Evolutionary conservation across 2,888 invertebrate species (phyloP).

Genomic region (Argyresthia goedartella): DNA sequence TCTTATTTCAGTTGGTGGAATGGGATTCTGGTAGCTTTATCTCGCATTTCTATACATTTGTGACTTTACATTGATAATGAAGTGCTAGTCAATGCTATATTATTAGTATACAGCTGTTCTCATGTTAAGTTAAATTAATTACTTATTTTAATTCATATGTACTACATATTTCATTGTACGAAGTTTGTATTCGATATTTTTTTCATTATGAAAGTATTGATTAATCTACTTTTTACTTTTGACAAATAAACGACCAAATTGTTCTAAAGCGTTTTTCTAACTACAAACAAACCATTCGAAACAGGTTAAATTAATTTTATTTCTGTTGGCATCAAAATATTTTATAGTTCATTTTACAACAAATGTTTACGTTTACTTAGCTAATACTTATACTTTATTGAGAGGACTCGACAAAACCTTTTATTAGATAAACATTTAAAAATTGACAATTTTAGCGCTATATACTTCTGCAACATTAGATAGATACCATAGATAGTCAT

Average conservation of each 20-base stretch:
- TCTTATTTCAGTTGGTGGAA: too few relatives aligned
- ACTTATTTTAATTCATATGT: too few relatives aligned
- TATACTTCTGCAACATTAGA: conserved; percentile 14
- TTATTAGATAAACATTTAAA: conserved; percentile 57
- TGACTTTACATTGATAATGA: too few relatives aligned
- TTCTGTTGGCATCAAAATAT: conserved; percentile 65
- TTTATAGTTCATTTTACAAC: conserved; percentile 61
- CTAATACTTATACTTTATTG: conserved; percentile 46
- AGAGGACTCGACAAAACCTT: conserved; percentile 45
- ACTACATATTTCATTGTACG: too few relatives aligned
- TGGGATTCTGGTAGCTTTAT: too few relatives aligned
- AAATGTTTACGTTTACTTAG: conserved; percentile 47
- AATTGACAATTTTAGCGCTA: conserved; percentile 59
- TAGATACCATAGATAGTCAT: conserved; percentile 10
- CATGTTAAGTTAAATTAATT: too few relatives aligned
- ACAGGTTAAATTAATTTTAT: conserved; percentile 54
- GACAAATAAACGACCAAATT: neutral
- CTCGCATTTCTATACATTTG: too few relatives aligned
- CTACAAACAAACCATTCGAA: conserved; percentile 25
- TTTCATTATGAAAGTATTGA: neutral
- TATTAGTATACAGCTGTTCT: too few relatives aligned
- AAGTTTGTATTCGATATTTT: too few relatives aligned
- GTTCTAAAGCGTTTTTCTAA: conserved; percentile 8
- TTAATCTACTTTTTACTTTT: neutral
- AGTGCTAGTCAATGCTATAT: too few relatives aligned